A percentile compares a stretch with the other conserved stretches of the same genome.
Conservation (phyloP, 2,888 invertebrate species). For the Sceliomorpha sp. region DNA sequence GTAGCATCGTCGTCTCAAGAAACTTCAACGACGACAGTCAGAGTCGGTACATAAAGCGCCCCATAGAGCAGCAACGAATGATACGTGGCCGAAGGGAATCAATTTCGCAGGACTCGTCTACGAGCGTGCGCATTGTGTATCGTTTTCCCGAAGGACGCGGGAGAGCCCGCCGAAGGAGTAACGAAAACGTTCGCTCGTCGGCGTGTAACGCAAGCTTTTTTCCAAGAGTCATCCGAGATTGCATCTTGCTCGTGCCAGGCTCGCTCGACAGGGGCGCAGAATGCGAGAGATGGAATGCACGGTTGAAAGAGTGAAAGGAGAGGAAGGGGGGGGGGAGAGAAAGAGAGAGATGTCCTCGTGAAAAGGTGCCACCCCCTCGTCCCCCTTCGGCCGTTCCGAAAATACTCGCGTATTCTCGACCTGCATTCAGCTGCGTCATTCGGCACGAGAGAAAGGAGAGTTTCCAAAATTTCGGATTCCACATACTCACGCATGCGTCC, state of each 20-base stretch:
- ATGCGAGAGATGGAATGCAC: slow-evolving; percentile 34
- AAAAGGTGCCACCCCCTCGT: slow-evolving; percentile 60
- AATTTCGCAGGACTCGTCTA: slow-evolving; percentile 4
- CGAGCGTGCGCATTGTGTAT: neutral
- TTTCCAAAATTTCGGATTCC: slow-evolving; percentile 78
- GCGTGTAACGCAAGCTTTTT: slow-evolving; percentile 15
- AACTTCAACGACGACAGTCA: no score
- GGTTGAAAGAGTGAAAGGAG: slow-evolving; percentile 34
- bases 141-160: neutral
- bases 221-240: slow-evolving; percentile 70
- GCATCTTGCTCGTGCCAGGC: slow-evolving; percentile 63
- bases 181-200: slow-evolving; percentile 12
- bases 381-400: slow-evolving; percentile 18
- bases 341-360: slow-evolving; percentile 43
- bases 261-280: slow-evolving; percentile 45
- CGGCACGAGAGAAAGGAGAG: slow-evolving; percentile 46
- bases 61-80: no score
- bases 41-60: slow-evolving; percentile 1
- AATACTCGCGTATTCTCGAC: slow-evolving; percentile 56
- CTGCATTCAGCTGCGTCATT: slow-evolving; percentile 75
- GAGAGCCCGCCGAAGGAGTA: slow-evolving; percentile 1
- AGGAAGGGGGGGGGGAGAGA: slow-evolving; percentile 23
- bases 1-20: no score
- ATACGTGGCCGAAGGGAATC: slow-evolving; percentile 9
- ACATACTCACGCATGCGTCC: slow-evolving; percentile 49